Percentiles rank a stretch among this genome's conserved stretches.
Evolutionary conservation across 53 echinoderm and acorn worm species (phyloP).

Genomic region (Paelopatides confundens): DNA sequence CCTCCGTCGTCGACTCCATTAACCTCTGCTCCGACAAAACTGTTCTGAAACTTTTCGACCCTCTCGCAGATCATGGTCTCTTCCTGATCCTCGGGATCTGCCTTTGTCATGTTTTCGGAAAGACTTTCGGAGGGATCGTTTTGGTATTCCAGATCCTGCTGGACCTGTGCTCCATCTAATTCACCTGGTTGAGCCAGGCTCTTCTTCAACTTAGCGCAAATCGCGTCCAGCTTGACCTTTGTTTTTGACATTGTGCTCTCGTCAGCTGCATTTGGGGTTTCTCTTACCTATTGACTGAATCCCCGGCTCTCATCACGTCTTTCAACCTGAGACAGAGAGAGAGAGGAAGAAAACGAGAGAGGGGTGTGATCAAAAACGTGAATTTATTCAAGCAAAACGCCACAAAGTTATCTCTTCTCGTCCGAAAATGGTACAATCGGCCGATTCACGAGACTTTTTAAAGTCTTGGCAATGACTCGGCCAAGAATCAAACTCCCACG

Average conservation of each 20-base stretch:
- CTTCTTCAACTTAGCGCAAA: constrained; percentile 95
- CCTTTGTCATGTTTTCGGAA: background rate
- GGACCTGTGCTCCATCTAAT: background rate
- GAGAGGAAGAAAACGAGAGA: background rate
- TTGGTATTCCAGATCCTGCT: constrained; percentile 7
- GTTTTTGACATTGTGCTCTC: constrained; percentile 76
- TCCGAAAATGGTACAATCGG: too few species aligned
- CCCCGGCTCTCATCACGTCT: background rate
- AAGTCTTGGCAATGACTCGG: too few species aligned
- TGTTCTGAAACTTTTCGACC: background rate
- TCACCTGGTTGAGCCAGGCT: constrained; percentile 60
- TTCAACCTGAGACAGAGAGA: background rate
- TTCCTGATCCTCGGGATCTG: background rate
- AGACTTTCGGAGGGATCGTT: background rate
- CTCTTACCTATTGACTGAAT: background rate
- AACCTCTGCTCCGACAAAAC: constrained; percentile 7
- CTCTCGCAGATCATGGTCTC: background rate
- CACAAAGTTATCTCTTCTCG: too few species aligned
- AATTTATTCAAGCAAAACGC: too few species aligned
- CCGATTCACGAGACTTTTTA: too few species aligned
- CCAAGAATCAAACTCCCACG: too few species aligned
- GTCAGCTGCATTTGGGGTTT: constrained; percentile 22
- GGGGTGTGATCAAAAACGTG: too few species aligned
- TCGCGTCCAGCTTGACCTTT: constrained; percentile 90
- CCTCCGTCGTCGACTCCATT: constrained; percentile 37